Evolutionary conservation across 2,113 vertebrate genomes (phyloP).

Genomic region (Alces alces): DNA sequence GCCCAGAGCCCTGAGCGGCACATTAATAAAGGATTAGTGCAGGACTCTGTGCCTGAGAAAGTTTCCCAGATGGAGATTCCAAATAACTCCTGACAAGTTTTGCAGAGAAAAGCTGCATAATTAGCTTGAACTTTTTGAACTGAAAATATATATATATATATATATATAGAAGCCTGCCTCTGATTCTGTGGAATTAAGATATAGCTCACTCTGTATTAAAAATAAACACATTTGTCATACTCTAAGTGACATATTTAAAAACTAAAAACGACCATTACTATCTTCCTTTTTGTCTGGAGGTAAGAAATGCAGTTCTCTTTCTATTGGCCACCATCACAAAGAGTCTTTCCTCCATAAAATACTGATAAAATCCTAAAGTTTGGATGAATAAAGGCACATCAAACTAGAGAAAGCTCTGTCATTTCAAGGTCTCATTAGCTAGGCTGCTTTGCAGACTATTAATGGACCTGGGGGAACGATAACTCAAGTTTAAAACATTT

Average conservation of each 20-base stretch:
- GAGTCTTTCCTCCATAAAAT: neutral
- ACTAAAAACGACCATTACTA: neutral
- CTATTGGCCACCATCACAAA: neutral
- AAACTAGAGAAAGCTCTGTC: neutral
- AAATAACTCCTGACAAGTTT: neutral
- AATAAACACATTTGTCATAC: neutral
- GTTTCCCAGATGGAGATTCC: neutral
- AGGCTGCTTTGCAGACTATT: constrained; percentile 36
- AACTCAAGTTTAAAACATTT: constrained; percentile 31
- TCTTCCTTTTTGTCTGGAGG: neutral
- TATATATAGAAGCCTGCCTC: neutral
- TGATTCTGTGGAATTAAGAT: neutral
- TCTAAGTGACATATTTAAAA: neutral
- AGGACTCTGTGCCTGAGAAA: neutral
- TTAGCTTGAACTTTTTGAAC: constrained; percentile 24
- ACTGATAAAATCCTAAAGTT: neutral
- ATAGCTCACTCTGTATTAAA: neutral
- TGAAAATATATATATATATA: no score
- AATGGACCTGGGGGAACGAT: neutral
- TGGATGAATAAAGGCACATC: neutral
- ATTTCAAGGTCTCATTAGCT: constrained; percentile 34
- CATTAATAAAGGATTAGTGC: neutral
- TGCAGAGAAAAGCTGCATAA: neutral
- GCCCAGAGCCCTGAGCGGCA: neutral
- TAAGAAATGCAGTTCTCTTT: neutral